Base-by-base conservation (phyloP, 1,140 invertebrate genomes). In the Cydia strobilella region DNA sequence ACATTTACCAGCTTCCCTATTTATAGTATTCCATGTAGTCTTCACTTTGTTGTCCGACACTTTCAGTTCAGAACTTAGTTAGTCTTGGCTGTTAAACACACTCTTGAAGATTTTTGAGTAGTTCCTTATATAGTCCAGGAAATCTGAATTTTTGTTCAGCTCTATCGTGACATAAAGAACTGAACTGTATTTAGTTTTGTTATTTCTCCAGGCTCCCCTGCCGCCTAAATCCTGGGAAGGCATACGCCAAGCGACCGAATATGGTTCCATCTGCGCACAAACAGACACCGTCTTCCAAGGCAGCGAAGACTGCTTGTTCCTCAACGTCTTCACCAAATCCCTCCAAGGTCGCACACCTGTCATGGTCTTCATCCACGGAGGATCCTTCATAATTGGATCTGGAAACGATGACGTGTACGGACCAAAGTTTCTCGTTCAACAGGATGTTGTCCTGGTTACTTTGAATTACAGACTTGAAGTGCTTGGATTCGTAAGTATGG, bases 341-440 rank as follows among this genome's bases (percentile, higher is more conserved):
- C 76, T 94, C 72, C 77, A 81, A n/a, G 13, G 74, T 5, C 62
- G 77, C 51, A 74, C 83, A 75, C 92, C 95, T 1, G 95, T 96
- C 0, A 94, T 96, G 93, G 93, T 96, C 1, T 96, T 91, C 82
- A 92, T 96, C n/a, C 95, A 96, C 77, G 94, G 94, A 12, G 96
- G 96, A 74, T 94, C 86, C 1, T 96, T 94, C 80, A 88, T 93
- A 18, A 77, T 80, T 1, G 95, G 95, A n/a, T 93, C 94, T 12
- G 94, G 94, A 15, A 88, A 95, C 59, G 85, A 93, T 20, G 83
- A 89, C 20, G 54, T 94, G 0, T 94, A 91, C 74, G 93, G 95
- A 31, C 94, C 95, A 79, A 93, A 96, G 82, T 96, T 94, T 84
- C 80, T 96, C 1, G 79, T 96, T 35, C 94, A 95, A 65, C 93